phyloP scores from a whole-genome alignment of 2,797 vertebrate species.

The Catharus ustulatus region DNA sequence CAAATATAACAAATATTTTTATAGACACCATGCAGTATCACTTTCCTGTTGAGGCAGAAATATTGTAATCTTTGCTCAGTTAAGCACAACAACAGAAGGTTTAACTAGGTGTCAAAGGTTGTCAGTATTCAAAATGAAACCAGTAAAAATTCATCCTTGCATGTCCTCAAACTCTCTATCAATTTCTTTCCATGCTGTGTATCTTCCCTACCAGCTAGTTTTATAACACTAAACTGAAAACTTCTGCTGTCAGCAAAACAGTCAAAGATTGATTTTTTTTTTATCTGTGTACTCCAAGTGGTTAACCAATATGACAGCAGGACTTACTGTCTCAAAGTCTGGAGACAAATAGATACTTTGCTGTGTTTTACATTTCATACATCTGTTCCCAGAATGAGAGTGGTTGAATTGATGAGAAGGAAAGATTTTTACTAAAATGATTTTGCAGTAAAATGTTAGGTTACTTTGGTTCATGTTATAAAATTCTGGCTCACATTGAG shows the following conservation, averaged over 20 bases:
- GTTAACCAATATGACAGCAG: neutral
- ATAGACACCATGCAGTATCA: neutral
- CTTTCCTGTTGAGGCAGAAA: constrained; percentile 5
- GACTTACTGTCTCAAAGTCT: neutral
- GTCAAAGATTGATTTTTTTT: neutral
- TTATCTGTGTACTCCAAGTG: neutral
- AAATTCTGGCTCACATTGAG: neutral
- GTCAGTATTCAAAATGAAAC: neutral
- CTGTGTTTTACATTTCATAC: neutral
- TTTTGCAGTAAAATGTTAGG: neutral
- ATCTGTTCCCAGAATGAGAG: neutral
- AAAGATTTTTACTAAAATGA: neutral
- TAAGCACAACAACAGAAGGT: neutral
- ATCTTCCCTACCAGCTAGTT: neutral
- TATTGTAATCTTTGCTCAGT: neutral
- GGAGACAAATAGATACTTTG: neutral
- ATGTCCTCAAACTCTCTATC: neutral
- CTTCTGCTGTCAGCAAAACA: neutral
- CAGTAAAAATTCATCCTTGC: neutral
- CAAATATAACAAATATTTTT: neutral
- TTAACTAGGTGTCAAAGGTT: neutral
- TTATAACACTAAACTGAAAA: neutral
- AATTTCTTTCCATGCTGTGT: neutral
- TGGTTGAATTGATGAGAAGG: neutral
- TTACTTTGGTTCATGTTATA: neutral